A percentile compares a stretch with the other conserved stretches of the same genome.
Evolutionary conservation across 2,113 vertebrate species (phyloP).

Genomic region (Tretioscincus oriximinensis): DNA sequence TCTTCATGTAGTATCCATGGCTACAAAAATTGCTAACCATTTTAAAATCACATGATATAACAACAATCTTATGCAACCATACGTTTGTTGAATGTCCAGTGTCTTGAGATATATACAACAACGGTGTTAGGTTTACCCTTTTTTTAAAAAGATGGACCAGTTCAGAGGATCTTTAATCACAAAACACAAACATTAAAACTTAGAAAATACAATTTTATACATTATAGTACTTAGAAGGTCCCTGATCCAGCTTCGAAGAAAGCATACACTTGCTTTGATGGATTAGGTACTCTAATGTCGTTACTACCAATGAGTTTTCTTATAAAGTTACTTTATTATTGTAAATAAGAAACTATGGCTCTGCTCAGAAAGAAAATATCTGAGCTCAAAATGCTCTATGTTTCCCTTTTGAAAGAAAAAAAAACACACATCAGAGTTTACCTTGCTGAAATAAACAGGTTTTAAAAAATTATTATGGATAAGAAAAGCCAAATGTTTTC

Average conservation of each 20-base stretch:
- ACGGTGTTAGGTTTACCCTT: constrained; percentile 46
- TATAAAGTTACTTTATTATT: constrained; percentile 42
- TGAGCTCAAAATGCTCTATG: constrained; percentile 49
- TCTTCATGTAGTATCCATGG: constrained; percentile 35
- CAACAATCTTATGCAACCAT: constrained; percentile 57
- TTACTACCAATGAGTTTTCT: constrained; percentile 46
- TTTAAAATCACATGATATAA: constrained; percentile 59
- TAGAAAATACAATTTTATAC: constrained; percentile 56
- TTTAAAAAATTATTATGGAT: constrained; percentile 41
- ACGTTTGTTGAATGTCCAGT: constrained; percentile 62
- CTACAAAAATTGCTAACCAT: constrained; percentile 54
- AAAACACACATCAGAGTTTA: constrained; percentile 44
- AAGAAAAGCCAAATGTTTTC: constrained; percentile 47
- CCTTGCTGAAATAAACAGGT: constrained; percentile 51
- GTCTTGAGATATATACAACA: constrained; percentile 54
- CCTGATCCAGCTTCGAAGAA: not conserved
- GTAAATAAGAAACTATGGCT: constrained; percentile 53
- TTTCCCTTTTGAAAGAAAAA: constrained; percentile 28
- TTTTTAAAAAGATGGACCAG: constrained; percentile 51
- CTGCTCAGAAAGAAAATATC: constrained; percentile 45
- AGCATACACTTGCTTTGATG: not conserved
- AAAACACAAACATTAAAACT: constrained; percentile 59
- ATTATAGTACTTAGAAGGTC: constrained; percentile 28
- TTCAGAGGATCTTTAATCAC: constrained; percentile 63
- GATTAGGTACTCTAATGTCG: constrained; percentile 28